Base-by-base conservation (phyloP, 2,113 vertebrate genomes). In the Periophthalmodon schlosseri region DNA sequence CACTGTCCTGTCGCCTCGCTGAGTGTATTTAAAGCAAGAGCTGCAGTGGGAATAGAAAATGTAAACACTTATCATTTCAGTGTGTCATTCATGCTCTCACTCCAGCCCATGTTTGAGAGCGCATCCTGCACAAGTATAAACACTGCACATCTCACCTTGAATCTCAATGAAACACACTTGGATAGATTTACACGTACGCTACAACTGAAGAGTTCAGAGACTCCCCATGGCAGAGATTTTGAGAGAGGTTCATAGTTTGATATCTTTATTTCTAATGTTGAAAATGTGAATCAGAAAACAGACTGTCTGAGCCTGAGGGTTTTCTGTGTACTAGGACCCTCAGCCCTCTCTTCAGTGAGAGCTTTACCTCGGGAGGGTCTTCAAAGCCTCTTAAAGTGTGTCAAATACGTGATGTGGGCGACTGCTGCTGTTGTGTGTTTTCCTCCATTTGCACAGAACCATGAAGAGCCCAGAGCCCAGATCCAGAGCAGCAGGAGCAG, bases 251-350 rank as follows among this genome's bases (percentile, higher is more conserved):
- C 52, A 64, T 80, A n/a, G 84, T 82, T 69, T 70, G 69, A 84
- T 79, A 69, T 84, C 76, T 89, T 82, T 70, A 79, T 85, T 84
- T 76, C 63, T 71, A 65, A 18, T 79, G 75, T 73, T 70, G 70
- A 66, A 69, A 66, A 72, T 23, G 16, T 47, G 63, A 68, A 57
- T 68, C 39, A 72, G 66, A 72, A 49, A 36, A 12, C 34, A 0
- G n/a, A 34, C 49, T 80, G 73, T 84, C 86, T 50, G 64, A 76
- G 39, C 39, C 39, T 10, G 46, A 15, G 52, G 18, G 73, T 85
- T 79, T 84, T 83, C 46, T 72, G 34, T 60, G 64, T 60, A 66
- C 82, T 84, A 63, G 57, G 56, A 66, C 63, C 67, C 68, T 70
- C 63, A 54, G 73, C 61, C 63, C 60, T 73, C 69, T 73, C 68